A percentile compares a stretch with the other conserved stretches of the same genome.
Conservation (phyloP, 2,888 invertebrate genomes). For the Eudemis profundana region DNA sequence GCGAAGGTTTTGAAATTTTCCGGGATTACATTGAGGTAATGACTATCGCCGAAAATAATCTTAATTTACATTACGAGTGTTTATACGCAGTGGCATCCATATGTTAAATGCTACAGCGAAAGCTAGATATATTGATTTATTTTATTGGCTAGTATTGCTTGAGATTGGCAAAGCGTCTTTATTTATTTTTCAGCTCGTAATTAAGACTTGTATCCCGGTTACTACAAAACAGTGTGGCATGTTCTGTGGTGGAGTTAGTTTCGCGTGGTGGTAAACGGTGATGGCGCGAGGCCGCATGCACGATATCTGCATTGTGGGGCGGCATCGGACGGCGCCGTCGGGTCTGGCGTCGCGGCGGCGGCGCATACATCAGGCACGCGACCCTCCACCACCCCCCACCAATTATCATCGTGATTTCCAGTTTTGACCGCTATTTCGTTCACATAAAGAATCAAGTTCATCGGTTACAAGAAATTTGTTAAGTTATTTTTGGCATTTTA, state of each 20-base stretch:
- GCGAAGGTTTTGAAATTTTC: constrained; percentile 50
- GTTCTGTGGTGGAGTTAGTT: constrained; percentile 48
- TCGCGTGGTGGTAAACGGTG: constrained; percentile 64
- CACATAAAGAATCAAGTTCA: constrained; percentile 12
- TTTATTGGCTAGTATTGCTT: background rate
- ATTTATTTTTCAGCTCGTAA: background rate
- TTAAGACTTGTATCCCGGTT: constrained; percentile 11
- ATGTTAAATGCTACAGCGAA: background rate
- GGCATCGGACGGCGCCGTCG: constrained; percentile 78
- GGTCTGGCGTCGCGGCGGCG: constrained; percentile 81
- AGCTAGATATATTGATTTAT: background rate
- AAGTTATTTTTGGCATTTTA: background rate
- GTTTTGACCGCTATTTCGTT: constrained; percentile 60
- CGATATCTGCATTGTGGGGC: constrained; percentile 82
- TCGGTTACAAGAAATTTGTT: background rate
- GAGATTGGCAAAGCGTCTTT: background rate
- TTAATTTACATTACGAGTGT: background rate
- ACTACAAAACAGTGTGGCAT: constrained; percentile 17
- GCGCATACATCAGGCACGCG: constrained; percentile 84
- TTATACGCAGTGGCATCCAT: background rate
- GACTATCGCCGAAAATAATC: background rate
- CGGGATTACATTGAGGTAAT: constrained; percentile 22
- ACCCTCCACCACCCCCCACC: constrained; percentile 60
- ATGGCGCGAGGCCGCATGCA: constrained; percentile 70
- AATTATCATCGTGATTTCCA: constrained; percentile 75